Base-by-base conservation (phyloP, 1,140 invertebrate species). In the Brachionus asplanchnoidis region DNA sequence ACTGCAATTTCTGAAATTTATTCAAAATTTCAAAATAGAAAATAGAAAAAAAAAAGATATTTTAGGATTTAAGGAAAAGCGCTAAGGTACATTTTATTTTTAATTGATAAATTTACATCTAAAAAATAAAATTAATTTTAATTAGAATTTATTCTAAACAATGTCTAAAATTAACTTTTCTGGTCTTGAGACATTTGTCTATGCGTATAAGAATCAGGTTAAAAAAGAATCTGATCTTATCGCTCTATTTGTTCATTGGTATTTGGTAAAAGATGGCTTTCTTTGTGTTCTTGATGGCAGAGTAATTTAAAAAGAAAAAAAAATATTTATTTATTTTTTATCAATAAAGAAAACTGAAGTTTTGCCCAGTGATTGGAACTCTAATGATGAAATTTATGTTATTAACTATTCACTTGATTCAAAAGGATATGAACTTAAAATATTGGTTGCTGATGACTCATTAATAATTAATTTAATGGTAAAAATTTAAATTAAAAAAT, bases 391-490 rank as follows among this genome's bases (percentile, higher is more conserved):
- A 50, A 9, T 77, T n/a, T 77, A 77, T 26, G 73, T 77, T 23
- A 9, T 77, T 26, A 26, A 77, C 26, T 77, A 77, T 77, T 77
- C 73, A 28, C 73, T 26, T 14, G 73, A 77, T 50, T 77, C 73
- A 11, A 77, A 77, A 77, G 73, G 73, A n/a, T 77, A n/a, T 26
- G 73, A 77, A 28, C 46, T 77, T 46, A 77, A 77, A 50, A 26
- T 46, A 14, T 28, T 77, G 14, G 26, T 7, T 26, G 44, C 32
- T 20, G 73, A 77, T 23, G 73, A 77, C 20, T 50, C 73, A 26
- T 46, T 46, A 14, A 77, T 77, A 14, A 36, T 77, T 14, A 77
- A 77, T 77, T 23, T 77, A 50, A 77, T 77, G 73, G 66, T 68
- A 68, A 36, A 36, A 36, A 36, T 7, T 36, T 0, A 3, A 36